Base-by-base conservation (phyloP, 1,140 invertebrate genomes). In the Zelostemma sp. region DNA sequence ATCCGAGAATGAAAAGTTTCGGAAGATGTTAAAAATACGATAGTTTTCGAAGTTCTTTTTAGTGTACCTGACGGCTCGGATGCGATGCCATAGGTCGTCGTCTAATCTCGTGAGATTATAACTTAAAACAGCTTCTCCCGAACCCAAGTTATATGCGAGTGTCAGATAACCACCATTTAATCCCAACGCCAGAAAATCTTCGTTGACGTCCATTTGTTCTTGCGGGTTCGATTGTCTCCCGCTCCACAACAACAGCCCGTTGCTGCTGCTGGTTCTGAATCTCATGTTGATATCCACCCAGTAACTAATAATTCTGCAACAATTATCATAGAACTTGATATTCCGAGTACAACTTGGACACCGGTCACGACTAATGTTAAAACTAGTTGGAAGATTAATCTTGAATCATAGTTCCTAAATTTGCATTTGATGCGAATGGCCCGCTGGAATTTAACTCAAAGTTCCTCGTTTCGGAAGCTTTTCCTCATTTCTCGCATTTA, bases 61-160 rank as follows among this genome's bases (percentile, higher is more conserved):
- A 8, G 61, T 58, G 18, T 86, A 97, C 96, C 96, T 94, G 21
- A 94, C 90, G 19, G 93, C 93, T 83, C 92, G 89, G 17, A 97
- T 89, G 60, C 93, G 88, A 84, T 98, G 96, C 96, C 96, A 98
- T 33, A 95, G 87, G 50, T 95, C 95, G 84, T 98, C 95, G 83
- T 96, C 93, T 21, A 97, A 89, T 81, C 89, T 90, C n/a, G 93
- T 93, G 63, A 89, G 88, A 85, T 97, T 97, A 69, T 95, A 95
- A 57, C 90, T 88, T 11, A 97, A 91, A 31, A 90, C 86, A 1
- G 92, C 90, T 74, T 95, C 93, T 58, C 93, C 91, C 75, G 92
- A 90, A 66, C 93, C 91, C 50, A 93, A 86, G 79, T 93, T 91
- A 74, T 92, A 91, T 85, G 91, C 88, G 84, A 93, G 80, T 74